Conservation (phyloP, 2,113 vertebrate genomes). For the Talpa occidentalis region DNA sequence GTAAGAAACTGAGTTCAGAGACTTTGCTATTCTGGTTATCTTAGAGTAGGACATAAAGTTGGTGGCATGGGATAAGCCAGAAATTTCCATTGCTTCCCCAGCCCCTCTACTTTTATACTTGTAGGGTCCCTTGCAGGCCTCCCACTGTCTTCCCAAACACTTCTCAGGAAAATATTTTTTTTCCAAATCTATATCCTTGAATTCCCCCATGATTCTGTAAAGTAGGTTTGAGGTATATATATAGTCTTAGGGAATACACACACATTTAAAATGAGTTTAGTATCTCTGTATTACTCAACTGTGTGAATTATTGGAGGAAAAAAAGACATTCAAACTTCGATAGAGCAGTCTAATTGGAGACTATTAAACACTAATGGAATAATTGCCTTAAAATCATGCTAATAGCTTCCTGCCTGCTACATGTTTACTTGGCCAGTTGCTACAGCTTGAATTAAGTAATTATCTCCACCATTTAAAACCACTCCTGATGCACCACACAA, state of each 20-base stretch:
- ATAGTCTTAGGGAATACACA: background rate
- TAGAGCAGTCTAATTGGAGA: slow-evolving; percentile 82
- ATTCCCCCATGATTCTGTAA: background rate
- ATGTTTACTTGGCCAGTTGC: slow-evolving; percentile 82
- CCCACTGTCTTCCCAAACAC: background rate
- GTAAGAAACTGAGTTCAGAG: background rate
- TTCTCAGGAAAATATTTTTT: background rate
- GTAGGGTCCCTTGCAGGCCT: background rate
- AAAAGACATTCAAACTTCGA: slow-evolving; percentile 69
- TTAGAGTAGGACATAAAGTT: background rate
- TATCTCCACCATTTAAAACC: slow-evolving; percentile 74
- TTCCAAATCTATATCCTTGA: background rate
- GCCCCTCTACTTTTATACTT: background rate
- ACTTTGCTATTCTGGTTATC: background rate
- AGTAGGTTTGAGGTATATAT: background rate
- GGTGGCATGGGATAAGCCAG: background rate
- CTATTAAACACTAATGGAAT: slow-evolving; percentile 86
- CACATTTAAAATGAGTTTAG: background rate
- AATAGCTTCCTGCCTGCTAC: slow-evolving; percentile 82
- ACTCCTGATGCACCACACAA: slow-evolving; percentile 48
- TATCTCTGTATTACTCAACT: slow-evolving; percentile 42
- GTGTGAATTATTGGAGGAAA: slow-evolving; percentile 54
- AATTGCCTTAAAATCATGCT: slow-evolving; percentile 85
- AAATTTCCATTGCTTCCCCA: background rate
- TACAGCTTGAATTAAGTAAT: slow-evolving; percentile 82